Conservation (phyloP, 2,113 vertebrate species). For the Phalacrocorax pelagicus region DNA sequence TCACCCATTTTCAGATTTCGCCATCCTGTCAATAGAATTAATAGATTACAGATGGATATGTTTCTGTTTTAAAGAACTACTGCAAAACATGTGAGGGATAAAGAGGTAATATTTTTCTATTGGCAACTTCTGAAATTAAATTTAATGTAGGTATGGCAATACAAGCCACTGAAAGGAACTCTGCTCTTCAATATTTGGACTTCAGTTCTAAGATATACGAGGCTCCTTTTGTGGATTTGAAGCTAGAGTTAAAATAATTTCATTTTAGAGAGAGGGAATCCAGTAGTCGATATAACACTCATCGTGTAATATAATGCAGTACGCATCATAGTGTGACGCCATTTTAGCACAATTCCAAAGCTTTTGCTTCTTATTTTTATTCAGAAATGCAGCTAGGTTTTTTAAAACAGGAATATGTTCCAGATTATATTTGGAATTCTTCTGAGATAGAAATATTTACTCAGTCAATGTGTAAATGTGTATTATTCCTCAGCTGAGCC, state of each 20-base stretch:
- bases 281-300: not conserved
- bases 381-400: not conserved
- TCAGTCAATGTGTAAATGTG: not conserved
- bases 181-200: not conserved
- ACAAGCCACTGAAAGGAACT: not conserved
- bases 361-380: not conserved
- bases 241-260: not conserved
- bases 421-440: not conserved
- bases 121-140: not conserved
- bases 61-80: slow-evolving; percentile 18
- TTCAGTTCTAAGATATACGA: not conserved
- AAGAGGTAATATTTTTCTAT: not conserved
- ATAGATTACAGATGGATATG: not conserved
- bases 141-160: not conserved
- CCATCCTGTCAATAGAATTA: not conserved
- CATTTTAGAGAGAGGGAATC: not conserved
- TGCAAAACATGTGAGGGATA: not conserved
- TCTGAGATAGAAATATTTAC: not conserved
- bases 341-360: not conserved
- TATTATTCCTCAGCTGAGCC: not conserved
- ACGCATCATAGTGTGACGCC: not conserved
- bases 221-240: not conserved
- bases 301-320: not conserved
- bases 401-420: not conserved
- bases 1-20: not conserved